These are phyloP conservation scores for Camponotus vicinus DNA, from an alignment of 1,140 invertebrate genomes.

Conservation along the genomic window DNA sequence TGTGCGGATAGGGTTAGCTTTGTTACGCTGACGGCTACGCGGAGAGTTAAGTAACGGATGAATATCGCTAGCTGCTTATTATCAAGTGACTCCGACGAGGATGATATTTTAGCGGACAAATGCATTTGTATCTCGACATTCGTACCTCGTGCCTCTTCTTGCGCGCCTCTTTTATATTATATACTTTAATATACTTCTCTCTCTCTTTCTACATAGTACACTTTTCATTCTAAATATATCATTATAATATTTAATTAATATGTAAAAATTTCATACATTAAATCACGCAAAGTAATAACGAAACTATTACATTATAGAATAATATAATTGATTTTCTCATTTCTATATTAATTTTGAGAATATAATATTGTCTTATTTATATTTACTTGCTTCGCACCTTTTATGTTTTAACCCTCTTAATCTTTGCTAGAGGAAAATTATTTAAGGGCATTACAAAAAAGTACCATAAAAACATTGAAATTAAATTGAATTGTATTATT, in stretches of 20 bases:
- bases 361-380: not conserved
- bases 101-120: conserved; percentile 55
- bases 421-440: not conserved
- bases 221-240: not conserved
- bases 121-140: conserved; percentile 9
- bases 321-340: not conserved
- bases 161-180: conserved; percentile 3
- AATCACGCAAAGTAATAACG: not conserved
- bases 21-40: conserved; percentile 67
- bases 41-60: conserved; percentile 65
- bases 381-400: not conserved
- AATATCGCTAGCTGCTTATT: conserved; percentile 70
- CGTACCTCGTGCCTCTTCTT: not conserved
- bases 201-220: not conserved
- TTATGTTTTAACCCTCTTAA: not conserved
- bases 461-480: not conserved
- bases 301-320: not conserved
- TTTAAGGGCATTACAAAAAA: not conserved
- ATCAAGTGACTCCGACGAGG: conserved; percentile 67
- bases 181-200: not conserved
- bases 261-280: not conserved
- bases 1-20: conserved; percentile 67
- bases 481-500: conserved; percentile 30
- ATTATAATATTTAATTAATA: not conserved
- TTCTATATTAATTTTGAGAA: not conserved